Percentiles rank a stretch among this genome's conserved stretches.
Conservation (phyloP, 2,797 vertebrate genomes). For the Pangasius mekongensis region DNA sequence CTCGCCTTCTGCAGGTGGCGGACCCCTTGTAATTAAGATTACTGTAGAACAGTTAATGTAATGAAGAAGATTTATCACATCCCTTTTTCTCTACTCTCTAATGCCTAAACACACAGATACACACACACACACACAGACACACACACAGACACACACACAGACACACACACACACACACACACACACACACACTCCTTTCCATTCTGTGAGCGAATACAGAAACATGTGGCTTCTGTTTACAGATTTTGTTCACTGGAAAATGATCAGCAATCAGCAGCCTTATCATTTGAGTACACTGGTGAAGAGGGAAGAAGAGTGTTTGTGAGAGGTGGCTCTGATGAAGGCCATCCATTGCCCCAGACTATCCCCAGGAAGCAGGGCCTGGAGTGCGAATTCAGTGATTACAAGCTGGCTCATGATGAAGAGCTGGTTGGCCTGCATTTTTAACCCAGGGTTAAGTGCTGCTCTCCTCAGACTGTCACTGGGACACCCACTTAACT, state of each 20-base stretch:
- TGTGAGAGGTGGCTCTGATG: constrained; percentile 65
- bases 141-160: constrained; percentile 1
- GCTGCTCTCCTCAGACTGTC: constrained; percentile 58
- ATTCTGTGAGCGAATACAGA: neutral
- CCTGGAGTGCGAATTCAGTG: constrained; percentile 65
- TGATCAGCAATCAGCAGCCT: constrained; percentile 72
- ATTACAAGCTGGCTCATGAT: constrained; percentile 74
- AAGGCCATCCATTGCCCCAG: constrained; percentile 62
- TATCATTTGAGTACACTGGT: constrained; percentile 63
- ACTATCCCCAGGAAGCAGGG: constrained; percentile 67
- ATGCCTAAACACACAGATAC: constrained; percentile 31
- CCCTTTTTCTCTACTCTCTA: constrained; percentile 26
- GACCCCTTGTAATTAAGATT: constrained; percentile 59
- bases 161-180: constrained; percentile 13
- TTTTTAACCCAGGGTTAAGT: constrained; percentile 65
- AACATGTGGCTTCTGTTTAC: constrained; percentile 63
- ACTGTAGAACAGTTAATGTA: constrained; percentile 53
- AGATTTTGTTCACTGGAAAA: constrained; percentile 65
- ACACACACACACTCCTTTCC: neutral
- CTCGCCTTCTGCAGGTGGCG: constrained; percentile 43
- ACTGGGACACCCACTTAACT: constrained; percentile 52
- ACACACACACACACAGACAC: neutral
- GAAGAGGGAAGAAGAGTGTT: constrained; percentile 46
- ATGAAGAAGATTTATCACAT: constrained; percentile 48
- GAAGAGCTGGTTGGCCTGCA: constrained; percentile 69